Conservation (phyloP, 2,888 invertebrate species). For the Litoditis marina region DNA sequence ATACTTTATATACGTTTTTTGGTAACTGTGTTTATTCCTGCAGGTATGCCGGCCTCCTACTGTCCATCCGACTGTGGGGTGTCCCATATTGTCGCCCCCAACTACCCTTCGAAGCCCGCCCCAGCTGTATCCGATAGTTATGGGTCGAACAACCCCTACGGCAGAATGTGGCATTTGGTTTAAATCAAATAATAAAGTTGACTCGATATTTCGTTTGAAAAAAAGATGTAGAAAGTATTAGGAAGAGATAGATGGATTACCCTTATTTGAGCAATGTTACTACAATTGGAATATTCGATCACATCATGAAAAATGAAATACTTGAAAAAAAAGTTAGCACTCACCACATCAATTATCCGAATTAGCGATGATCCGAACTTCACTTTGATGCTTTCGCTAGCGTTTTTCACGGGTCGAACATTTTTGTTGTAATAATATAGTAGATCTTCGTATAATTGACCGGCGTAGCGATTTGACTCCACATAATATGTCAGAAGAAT, state of each 20-base stretch:
- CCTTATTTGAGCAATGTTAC: too few species aligned
- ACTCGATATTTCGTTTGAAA: too few species aligned
- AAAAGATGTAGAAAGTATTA: neutral
- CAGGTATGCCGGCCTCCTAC: conserved; percentile 41
- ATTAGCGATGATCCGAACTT: conserved; percentile 61
- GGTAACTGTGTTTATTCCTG: too few species aligned
- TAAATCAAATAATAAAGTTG: neutral
- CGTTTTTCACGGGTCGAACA: conserved; percentile 58
- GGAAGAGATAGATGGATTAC: too few species aligned
- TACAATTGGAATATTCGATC: too few species aligned
- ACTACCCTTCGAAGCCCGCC: too few species aligned
- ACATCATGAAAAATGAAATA: neutral
- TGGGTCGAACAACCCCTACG: neutral
- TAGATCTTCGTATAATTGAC: conserved; percentile 61
- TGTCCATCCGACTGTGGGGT: conserved; percentile 53
- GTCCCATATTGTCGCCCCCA: conserved; percentile 28
- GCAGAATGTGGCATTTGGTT: conserved; percentile 5
- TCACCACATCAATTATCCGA: conserved; percentile 60
- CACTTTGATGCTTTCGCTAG: conserved; percentile 55
- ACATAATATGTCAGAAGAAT: neutral
- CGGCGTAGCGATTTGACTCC: conserved; percentile 36
- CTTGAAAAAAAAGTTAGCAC: conserved; percentile 17
- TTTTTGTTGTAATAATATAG: conserved; percentile 61
- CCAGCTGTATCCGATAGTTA: too few species aligned
- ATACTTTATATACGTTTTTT: too few species aligned